Evolutionary conservation across 1,140 invertebrate species (phyloP).

Genomic region (Bombyx mandarina): DNA sequence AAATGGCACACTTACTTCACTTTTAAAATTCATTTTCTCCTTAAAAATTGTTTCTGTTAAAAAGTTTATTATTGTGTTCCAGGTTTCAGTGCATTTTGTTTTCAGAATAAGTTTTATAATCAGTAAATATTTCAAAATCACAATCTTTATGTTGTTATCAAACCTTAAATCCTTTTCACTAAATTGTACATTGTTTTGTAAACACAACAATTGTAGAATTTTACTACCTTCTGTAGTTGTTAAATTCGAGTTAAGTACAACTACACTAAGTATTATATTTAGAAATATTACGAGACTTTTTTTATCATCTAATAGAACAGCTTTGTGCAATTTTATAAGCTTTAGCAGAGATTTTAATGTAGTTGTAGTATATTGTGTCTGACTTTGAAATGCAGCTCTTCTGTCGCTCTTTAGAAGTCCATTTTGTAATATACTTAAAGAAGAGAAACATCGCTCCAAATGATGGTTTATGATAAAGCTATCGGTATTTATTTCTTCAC

Average conservation of each 20-base stretch:
- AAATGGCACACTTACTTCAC: slow-evolving; percentile 25
- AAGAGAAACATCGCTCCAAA: slow-evolving; percentile 29
- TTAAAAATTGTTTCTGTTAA: slow-evolving; percentile 23
- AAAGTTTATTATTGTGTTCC: slow-evolving; percentile 22
- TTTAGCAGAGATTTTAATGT: slow-evolving; percentile 27
- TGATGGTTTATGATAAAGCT: slow-evolving; percentile 28
- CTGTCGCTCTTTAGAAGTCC: slow-evolving; percentile 18
- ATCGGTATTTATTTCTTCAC: slow-evolving; percentile 27
- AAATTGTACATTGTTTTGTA: slow-evolving; percentile 22
- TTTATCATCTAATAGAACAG: slow-evolving; percentile 18
- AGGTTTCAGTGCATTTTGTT: slow-evolving; percentile 25
- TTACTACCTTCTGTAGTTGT: slow-evolving; percentile 18
- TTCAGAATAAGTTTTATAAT: slow-evolving; percentile 23
- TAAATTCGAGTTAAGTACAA: slow-evolving; percentile 18
- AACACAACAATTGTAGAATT: slow-evolving; percentile 30
- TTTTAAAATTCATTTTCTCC: slow-evolving; percentile 23
- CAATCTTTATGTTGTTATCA: slow-evolving; percentile 14
- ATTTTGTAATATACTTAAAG: slow-evolving; percentile 36
- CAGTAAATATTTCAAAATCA: slow-evolving; percentile 31
- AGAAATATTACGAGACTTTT: slow-evolving; percentile 22
- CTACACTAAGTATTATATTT: slow-evolving; percentile 27
- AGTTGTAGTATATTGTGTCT: slow-evolving; percentile 10
- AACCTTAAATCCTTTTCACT: slow-evolving; percentile 20
- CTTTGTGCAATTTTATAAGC: slow-evolving; percentile 24
- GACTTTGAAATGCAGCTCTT: slow-evolving; percentile 8